A percentile compares a stretch with the other conserved stretches of the same genome.
These are phyloP conservation scores for Cyrtodaria siliqua DNA, from an alignment of 2,888 invertebrate species.

Conservation along the genomic window DNA sequence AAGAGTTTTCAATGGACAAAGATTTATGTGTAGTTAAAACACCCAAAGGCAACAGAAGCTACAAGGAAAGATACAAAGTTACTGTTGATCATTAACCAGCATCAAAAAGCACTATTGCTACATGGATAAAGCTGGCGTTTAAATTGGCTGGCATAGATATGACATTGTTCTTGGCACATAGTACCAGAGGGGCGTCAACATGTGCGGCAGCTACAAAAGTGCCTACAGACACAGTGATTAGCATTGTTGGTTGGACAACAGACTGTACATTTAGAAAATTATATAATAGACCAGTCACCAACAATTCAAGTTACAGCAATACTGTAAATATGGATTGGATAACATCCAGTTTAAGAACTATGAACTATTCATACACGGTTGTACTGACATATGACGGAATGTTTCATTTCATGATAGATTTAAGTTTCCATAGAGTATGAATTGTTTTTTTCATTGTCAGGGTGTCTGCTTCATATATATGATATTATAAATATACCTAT, in stretches of 20 bases:
- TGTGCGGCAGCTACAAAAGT: constrained; percentile 1
- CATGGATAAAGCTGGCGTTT: constrained; percentile 25
- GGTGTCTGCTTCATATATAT: no score
- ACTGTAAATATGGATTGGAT: not conserved
- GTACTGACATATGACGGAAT: no score
- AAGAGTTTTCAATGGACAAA: not conserved
- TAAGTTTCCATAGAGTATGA: no score
- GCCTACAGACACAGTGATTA: not conserved
- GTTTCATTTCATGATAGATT: no score
- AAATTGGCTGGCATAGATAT: constrained; percentile 18
- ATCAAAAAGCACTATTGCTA: constrained; percentile 4
- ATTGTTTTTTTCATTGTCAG: no score
- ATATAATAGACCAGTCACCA: constrained; percentile 6
- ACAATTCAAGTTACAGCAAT: not conserved
- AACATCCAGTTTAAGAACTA: not conserved
- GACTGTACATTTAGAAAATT: constrained; percentile 9
- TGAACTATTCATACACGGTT: no score
- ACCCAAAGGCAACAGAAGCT: not conserved
- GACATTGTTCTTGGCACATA: constrained; percentile 6
- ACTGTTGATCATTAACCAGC: constrained; percentile 3
- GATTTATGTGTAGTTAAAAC: constrained; percentile 13
- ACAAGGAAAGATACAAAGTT: not conserved
- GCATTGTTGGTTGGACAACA: constrained; percentile 4
- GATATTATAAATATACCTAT: no score
- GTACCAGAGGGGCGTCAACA: constrained; percentile 10